A percentile compares a stretch with the other conserved stretches of the same genome.
These are phyloP conservation scores for Sycophila texana DNA, from an alignment of 2,888 invertebrate genomes.

Conservation along the genomic window DNA sequence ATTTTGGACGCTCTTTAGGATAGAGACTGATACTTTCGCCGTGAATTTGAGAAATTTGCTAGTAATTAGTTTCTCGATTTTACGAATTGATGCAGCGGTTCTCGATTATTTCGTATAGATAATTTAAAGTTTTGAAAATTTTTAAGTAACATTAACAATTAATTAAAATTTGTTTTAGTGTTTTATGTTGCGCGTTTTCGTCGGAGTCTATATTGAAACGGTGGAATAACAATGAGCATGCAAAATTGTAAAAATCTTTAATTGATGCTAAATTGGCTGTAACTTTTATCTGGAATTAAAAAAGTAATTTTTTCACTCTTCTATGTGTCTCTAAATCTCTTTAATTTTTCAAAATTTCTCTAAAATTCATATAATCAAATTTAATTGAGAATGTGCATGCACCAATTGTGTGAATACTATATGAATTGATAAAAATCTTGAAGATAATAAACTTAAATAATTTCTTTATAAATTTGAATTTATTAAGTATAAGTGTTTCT, in stretches of 20 bases:
- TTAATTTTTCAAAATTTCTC: constrained; percentile 16
- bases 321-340: neutral
- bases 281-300: constrained; percentile 21
- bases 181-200: too few species aligned
- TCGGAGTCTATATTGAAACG: neutral
- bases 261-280: constrained; percentile 14
- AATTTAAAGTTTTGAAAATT: too few species aligned
- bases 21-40: neutral
- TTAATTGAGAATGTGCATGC: constrained; percentile 25
- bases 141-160: too few species aligned
- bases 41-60: neutral
- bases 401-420: constrained; percentile 24
- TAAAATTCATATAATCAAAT: constrained; percentile 2
- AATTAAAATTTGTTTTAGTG: too few species aligned
- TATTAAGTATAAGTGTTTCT: neutral
- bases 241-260: constrained; percentile 1
- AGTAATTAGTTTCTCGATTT: too few species aligned
- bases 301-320: constrained; percentile 7
- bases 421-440: constrained; percentile 5
- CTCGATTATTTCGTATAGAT: too few species aligned
- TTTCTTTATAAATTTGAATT: neutral
- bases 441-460: constrained; percentile 11
- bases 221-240: constrained; percentile 18
- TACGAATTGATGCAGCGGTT: too few species aligned
- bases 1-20: neutral